Conservation (phyloP, 2,888 invertebrate species). For the Myopa testacea region DNA sequence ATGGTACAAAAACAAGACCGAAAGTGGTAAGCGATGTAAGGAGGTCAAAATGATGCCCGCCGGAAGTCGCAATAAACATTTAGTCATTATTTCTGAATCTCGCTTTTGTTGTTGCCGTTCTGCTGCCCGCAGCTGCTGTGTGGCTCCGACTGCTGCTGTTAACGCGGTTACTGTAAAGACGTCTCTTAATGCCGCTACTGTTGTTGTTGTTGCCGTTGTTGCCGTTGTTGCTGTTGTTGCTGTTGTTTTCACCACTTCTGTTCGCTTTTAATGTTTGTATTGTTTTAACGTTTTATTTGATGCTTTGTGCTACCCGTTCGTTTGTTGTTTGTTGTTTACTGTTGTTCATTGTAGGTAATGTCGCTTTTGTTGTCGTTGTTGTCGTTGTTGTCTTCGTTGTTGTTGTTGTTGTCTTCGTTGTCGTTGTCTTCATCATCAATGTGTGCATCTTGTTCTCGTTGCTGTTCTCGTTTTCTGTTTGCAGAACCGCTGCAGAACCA, state of each 20-base stretch:
- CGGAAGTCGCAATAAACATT: conserved; percentile 16
- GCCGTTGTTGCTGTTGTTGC: background rate
- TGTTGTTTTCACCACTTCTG: background rate
- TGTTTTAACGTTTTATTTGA: background rate
- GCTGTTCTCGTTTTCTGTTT: no score
- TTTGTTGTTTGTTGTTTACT: background rate
- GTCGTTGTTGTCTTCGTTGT: no score
- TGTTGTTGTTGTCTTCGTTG: no score
- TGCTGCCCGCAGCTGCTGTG: background rate
- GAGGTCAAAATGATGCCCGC: conserved; percentile 24
- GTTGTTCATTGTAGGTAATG: background rate
- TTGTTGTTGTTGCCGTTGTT: background rate
- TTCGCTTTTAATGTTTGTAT: background rate
- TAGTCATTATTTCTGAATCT: conserved; percentile 9
- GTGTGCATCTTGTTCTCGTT: no score
- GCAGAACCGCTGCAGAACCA: no score
- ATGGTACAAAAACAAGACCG: no score
- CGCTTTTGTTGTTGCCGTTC: background rate
- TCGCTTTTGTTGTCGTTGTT: no score
- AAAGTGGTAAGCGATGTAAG: background rate
- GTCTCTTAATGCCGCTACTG: background rate
- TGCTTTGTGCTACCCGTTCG: background rate
- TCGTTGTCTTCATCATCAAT: no score
- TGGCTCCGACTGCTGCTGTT: background rate
- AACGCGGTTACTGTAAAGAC: background rate